phyloP scores from a whole-genome alignment of 2,797 vertebrate genomes.

The Clarias platycephalus region DNA sequence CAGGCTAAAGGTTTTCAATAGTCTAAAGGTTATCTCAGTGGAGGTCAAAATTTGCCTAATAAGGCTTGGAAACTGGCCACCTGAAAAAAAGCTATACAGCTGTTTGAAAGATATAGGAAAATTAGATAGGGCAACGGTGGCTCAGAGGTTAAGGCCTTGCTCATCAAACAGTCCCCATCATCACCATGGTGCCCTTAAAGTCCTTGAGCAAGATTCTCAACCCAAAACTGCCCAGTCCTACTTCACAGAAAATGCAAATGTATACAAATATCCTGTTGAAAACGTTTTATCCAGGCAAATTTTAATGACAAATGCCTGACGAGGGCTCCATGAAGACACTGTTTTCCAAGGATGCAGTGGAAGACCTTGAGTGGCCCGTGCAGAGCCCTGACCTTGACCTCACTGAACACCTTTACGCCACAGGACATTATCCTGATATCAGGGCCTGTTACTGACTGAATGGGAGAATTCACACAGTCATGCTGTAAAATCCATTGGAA shows the following conservation, averaged over 20 bases:
- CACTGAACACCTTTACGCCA: neutral
- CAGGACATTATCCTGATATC: neutral
- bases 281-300: neutral
- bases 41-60: neutral
- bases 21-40: neutral
- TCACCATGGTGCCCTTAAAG: neutral
- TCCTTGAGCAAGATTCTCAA: neutral
- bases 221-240: neutral
- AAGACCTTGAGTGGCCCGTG: neutral
- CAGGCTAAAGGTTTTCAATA: neutral
- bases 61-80: neutral
- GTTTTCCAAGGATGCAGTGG: neutral
- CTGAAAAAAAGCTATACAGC: neutral
- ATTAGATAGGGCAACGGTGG: neutral
- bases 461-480: neutral
- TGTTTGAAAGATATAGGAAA: neutral
- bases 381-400: too few relatives aligned
- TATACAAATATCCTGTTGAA: neutral
- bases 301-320: neutral
- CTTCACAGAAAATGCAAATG: neutral
- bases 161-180: neutral
- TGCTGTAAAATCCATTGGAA: neutral
- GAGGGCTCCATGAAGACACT: too few relatives aligned
- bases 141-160: neutral
- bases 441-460: neutral